Conservation (phyloP, 1,140 invertebrate species). For the Zaprionus kolodkinae region DNA sequence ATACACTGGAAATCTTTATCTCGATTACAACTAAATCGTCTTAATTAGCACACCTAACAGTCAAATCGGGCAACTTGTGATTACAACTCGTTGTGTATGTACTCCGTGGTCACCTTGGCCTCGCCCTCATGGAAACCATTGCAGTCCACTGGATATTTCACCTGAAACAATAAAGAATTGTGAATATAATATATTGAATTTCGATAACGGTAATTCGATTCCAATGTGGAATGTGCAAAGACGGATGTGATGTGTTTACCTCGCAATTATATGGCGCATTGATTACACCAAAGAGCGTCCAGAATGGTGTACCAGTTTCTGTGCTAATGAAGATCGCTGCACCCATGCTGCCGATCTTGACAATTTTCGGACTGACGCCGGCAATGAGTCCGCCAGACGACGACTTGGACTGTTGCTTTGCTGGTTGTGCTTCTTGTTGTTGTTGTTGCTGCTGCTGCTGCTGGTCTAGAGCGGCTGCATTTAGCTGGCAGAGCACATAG, state of each 20-base stretch:
- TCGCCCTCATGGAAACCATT: conserved; percentile 91
- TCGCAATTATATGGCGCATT: conserved; percentile 85
- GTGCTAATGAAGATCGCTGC: conserved; percentile 85
- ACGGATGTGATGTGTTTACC: conserved; percentile 74
- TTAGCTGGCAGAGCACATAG: conserved; percentile 91
- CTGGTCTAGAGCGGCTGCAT: conserved; percentile 86
- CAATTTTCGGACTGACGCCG: conserved; percentile 87
- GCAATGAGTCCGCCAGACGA: conserved; percentile 78
- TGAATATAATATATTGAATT: neutral
- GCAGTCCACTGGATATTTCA: conserved; percentile 89
- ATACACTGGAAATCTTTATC: conserved; percentile 67
- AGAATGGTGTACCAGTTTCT: conserved; percentile 86
- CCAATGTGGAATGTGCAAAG: conserved; percentile 27
- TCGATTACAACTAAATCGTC: conserved; percentile 69
- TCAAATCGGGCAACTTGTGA: neutral
- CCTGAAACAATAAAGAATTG: conserved; percentile 84
- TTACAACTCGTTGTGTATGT: conserved; percentile 90
- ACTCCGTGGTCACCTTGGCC: conserved; percentile 91
- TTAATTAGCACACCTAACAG: conserved; percentile 54
- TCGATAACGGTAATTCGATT: conserved; percentile 33
- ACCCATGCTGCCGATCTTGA: conserved; percentile 89
- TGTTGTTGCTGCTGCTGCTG: conserved; percentile 69
- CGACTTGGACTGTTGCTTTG: conserved; percentile 49
- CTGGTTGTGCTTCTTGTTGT: conserved; percentile 53
- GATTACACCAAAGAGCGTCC: conserved; percentile 86